Base-by-base conservation (phyloP, 2,113 vertebrate species). In the Tupaia chinensis region DNA sequence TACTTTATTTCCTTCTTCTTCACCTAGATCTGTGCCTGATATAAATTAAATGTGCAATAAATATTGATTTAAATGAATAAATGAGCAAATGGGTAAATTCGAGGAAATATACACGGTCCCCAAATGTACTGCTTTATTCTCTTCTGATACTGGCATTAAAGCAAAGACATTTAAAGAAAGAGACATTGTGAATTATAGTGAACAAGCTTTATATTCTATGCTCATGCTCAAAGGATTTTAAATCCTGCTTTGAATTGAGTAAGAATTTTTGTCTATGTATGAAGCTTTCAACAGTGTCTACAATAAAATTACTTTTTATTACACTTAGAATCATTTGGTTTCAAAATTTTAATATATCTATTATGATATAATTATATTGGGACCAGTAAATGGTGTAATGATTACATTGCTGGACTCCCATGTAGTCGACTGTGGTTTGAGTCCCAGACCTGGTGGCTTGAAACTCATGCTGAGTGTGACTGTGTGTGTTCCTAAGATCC, bases 61-160 rank as follows among this genome's bases (percentile, higher is more conserved):
- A 84, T 68, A 73, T 63, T 34, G 68, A 85, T 91, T 90, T 74
- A 79, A 95, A 90, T 29, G 17, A 86, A 90, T 81, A 92, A 61
- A 82, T 93, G 6, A 92, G n/a, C 69, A 92, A 73, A 72, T 25
- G 20, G 74, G 58, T 29, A 90, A 80, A 72, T 58, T 56, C 53
- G 78, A 88, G 83, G 16, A 78, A 82, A 81, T 69, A 61, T 2
- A 16, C 22, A 82, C 70, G 91, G 63, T 5, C 16, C 25, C 5
- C 65, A 20, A n/a, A 14, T 34, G 23, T 29, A 23, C 13, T 88
- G 17, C 7, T 88, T 95, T 9, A 54, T 97, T 94, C 90, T 68
- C 34, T 93, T 77, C 54, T 54, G 32, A 25, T 70, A 91, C 76
- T 44, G 80, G 19, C 27, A 66, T 60, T 91, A 80, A 25, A 91